These are phyloP conservation scores for Balanococcus diminutus DNA, from an alignment of 2,888 invertebrate genomes.

Conservation along the genomic window DNA sequence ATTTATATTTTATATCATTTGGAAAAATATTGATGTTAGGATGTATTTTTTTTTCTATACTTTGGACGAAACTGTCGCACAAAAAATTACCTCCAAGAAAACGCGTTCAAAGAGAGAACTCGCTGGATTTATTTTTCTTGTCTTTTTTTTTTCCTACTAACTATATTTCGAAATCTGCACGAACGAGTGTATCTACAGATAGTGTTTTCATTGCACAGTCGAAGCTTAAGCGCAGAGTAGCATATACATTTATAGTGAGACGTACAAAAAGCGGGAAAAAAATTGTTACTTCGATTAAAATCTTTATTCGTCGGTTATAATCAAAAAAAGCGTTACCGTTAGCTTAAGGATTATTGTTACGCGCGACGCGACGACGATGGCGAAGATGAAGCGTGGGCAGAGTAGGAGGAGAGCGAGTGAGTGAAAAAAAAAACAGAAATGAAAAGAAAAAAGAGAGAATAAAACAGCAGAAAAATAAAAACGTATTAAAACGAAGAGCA, in stretches of 20 bases:
- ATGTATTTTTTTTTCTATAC: not conserved
- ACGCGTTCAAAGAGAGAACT: not conserved
- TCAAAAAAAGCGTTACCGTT: conserved; percentile 26
- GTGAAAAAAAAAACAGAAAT: not conserved
- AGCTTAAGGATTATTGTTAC: conserved; percentile 27
- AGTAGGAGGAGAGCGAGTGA: not conserved
- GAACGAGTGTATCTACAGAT: not conserved
- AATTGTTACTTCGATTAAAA: conserved; percentile 25
- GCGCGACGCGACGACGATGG: not conserved
- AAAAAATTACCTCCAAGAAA: not conserved
- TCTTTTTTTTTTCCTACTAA: not conserved
- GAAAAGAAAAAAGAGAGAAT: not conserved
- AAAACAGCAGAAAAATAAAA: conserved; percentile 19
- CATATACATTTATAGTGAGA: not conserved
- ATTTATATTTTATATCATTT: not conserved
- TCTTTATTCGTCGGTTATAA: conserved; percentile 10
- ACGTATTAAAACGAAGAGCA: conserved; percentile 21
- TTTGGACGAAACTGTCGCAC: not conserved
- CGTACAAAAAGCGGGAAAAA: conserved; percentile 2
- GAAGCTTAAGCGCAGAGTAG: not conserved
- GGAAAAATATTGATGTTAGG: not conserved
- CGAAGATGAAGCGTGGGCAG: too few species aligned
- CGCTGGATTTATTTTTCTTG: not conserved
- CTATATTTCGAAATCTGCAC: not conserved
- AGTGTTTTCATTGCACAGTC: not conserved